phyloP scores from a whole-genome alignment of 2,888 invertebrate genomes.

The Phyto melanocephala region DNA sequence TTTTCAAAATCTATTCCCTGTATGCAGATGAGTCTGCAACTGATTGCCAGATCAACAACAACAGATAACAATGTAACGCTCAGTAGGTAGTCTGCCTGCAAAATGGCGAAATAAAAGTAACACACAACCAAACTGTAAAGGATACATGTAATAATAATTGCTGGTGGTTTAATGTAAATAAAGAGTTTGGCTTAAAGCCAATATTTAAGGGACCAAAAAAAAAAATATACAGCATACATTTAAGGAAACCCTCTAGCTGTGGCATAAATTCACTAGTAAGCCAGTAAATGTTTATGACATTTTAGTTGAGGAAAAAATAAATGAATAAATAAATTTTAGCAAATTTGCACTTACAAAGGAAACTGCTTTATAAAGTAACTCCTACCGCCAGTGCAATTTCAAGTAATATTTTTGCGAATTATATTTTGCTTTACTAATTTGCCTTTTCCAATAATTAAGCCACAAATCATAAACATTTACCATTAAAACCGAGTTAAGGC shows the following conservation, averaged over 20 bases:
- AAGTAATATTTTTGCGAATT: background rate
- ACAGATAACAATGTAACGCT: slow-evolving; percentile 28
- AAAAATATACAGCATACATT: background rate
- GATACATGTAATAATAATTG: slow-evolving; percentile 49
- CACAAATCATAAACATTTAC: slow-evolving; percentile 23
- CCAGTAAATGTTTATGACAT: slow-evolving; percentile 38
- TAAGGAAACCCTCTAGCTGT: background rate
- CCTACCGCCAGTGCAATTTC: background rate
- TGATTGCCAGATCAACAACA: slow-evolving; percentile 53
- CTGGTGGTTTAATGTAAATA: slow-evolving; percentile 28
- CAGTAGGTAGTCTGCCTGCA: slow-evolving; percentile 34
- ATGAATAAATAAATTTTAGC: background rate
- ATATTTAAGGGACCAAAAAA: background rate
- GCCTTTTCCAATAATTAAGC: background rate
- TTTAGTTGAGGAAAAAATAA: background rate
- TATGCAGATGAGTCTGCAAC: slow-evolving; percentile 24
- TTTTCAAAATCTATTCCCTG: slow-evolving; percentile 10
- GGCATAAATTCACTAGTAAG: background rate
- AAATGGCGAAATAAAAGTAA: background rate
- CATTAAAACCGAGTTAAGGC: background rate
- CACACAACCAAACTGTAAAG: slow-evolving; percentile 1
- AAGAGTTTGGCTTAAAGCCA: slow-evolving; percentile 52
- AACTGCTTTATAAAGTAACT: background rate
- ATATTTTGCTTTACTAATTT: background rate
- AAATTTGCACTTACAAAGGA: slow-evolving; percentile 7